These are phyloP conservation scores for Nycticryphes semicollaris DNA, from an alignment of 2,113 vertebrate species.

Conservation along the genomic window DNA sequence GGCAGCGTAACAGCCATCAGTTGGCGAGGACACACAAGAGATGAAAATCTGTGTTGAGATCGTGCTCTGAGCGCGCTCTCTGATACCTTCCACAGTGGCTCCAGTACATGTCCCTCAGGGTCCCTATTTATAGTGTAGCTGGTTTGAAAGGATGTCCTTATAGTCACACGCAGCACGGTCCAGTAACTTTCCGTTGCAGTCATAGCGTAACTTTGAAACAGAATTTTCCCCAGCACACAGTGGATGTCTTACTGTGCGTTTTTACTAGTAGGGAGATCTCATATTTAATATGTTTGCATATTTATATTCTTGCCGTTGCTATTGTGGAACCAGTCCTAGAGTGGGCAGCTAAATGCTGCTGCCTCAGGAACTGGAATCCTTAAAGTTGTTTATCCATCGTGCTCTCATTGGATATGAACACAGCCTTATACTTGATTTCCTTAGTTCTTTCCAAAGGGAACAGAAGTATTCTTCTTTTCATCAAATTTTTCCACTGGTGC, in stretches of 20 bases:
- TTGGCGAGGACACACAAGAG: not conserved
- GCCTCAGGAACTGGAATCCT: not conserved
- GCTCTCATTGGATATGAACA: not conserved
- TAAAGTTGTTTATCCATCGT: not conserved
- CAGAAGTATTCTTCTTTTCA: not conserved
- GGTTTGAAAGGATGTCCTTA: not conserved
- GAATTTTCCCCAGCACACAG: not conserved
- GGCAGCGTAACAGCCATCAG: not conserved
- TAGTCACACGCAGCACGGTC: not conserved
- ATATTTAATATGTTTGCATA: not conserved
- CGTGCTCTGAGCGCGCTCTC: not conserved
- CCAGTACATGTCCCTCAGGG: not conserved
- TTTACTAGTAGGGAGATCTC: not conserved
- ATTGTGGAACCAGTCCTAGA: not conserved
- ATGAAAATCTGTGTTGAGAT: not conserved
- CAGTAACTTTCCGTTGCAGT: not conserved
- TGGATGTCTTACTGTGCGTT: not conserved
- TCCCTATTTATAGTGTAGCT: not conserved
- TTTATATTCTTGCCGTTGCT: not conserved
- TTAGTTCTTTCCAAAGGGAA: constrained; percentile 1
- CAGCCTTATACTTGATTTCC: not conserved
- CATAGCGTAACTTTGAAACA: not conserved
- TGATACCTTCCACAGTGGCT: not conserved
- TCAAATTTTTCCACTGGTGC: not conserved
- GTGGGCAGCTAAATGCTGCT: not conserved